Base-by-base conservation (phyloP, 1,140 invertebrate genomes). In the Drosophila pseudoananassae region DNA sequence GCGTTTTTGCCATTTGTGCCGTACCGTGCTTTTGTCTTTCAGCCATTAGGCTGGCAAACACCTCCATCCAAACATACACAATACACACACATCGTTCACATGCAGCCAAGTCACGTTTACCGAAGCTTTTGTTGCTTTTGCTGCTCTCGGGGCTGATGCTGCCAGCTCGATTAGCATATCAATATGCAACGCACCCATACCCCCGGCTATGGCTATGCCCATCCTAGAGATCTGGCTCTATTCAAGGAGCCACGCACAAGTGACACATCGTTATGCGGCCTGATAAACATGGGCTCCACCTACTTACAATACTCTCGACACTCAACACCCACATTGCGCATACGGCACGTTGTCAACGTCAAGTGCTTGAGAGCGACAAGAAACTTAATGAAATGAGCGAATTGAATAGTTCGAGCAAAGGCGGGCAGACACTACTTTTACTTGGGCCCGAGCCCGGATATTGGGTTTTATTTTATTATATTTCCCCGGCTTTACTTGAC, bases 301-400 rank as follows among this genome's bases (percentile, higher is more conserved):
- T 36, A 40, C 50, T 54, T 38, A 57, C 55, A 51, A 40, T 38
- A 64, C 46, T 20, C 43, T 46, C 43, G 7, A 23, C 43, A 17
- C 43, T 46, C 17, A 20, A 46, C 43, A 17, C 8, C 17, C 76
- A 78, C 74, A 87, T 85, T 77, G 77, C 81, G 82, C 69, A 87
- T 78, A 78, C 78, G 82, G 59, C 74, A 74, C 57, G 82, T 74
- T 80, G 77, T 61, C 71, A 59, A 49, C 68, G n/a, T 88, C 78
- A 88, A 78, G 83, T 78, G 65, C 58, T 64, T 49, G 64, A 75
- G 61, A 77, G 77, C 63, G 65, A 70, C 71, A 75, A 75, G 60
- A 74, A 88, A 89, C 73, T 89, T 88, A 88, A 88, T 88, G 84
- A 88, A 88, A 89, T 89, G 84, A 89, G 74, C 85, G 76, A 78